A percentile compares a stretch with the other conserved stretches of the same genome.
phyloP scores from a whole-genome alignment of 2,113 vertebrate genomes.

The Podarcis muralis region DNA sequence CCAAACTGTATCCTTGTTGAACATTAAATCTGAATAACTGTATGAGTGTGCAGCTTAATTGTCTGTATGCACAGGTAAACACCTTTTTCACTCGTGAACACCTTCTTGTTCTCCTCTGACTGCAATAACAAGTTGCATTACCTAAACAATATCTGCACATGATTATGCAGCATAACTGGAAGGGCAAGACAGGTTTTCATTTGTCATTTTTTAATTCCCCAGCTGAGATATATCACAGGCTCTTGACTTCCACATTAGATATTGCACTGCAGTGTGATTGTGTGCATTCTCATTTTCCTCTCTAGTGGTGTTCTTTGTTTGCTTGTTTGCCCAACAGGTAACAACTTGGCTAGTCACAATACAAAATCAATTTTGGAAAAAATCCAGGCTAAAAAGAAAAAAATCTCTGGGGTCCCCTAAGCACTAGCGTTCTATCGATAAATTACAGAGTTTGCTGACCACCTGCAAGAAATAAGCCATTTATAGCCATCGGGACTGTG shows the following conservation, averaged over 20 bases:
- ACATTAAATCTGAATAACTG: no score
- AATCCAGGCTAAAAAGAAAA: neutral
- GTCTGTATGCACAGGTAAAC: no score
- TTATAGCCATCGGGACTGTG: neutral
- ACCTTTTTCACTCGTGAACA: no score
- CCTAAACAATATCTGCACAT: neutral
- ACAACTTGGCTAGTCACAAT: neutral
- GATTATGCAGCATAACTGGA: neutral
- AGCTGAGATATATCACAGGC: neutral
- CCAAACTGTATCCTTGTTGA: no score
- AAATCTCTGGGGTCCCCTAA: conserved; percentile 13
- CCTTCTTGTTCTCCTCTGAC: neutral
- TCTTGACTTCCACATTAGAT: neutral
- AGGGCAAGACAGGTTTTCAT: neutral
- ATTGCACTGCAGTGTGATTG: neutral
- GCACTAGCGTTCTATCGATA: conserved; percentile 6
- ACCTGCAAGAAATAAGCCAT: conserved; percentile 15
- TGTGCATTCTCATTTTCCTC: neutral
- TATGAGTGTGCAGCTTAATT: no score
- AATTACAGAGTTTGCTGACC: conserved; percentile 22
- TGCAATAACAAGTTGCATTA: neutral
- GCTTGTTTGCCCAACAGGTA: neutral
- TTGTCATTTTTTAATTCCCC: neutral
- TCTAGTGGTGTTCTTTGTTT: neutral
- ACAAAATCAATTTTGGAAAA: neutral